Conservation (phyloP, 2,113 vertebrate genomes). For the Pterocles orientalis region DNA sequence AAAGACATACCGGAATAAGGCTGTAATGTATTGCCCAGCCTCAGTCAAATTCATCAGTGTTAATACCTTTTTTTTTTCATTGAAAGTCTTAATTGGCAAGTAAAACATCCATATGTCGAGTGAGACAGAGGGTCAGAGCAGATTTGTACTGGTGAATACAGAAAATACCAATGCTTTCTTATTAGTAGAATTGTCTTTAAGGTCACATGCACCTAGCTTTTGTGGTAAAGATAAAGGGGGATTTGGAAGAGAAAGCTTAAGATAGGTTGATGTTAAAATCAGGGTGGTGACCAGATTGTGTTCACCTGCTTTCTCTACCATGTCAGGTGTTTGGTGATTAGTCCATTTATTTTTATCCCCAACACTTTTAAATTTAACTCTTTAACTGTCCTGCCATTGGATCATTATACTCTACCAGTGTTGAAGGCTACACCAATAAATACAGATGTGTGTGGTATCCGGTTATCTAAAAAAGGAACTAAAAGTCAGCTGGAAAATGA, state of each 20-base stretch:
- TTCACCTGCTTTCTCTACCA: not conserved
- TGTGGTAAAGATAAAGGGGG: not conserved
- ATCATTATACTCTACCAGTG: not conserved
- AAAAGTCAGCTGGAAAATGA: not conserved
- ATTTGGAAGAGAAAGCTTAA: not conserved
- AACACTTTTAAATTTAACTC: not conserved
- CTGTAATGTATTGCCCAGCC: too few relatives aligned
- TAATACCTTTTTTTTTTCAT: not conserved
- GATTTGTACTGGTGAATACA: not conserved
- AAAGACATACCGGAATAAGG: not conserved
- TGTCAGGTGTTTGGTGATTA: not conserved
- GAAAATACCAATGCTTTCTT: not conserved
- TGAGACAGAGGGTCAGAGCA: not conserved
- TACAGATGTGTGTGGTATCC: not conserved
- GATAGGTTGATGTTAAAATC: not conserved
- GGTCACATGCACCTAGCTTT: rapidly evolving
- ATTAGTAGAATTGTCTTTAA: not conserved
- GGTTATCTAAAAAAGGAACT: not conserved
- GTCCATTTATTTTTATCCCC: not conserved
- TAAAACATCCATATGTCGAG: not conserved
- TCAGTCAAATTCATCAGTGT: not conserved
- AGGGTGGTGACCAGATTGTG: not conserved
- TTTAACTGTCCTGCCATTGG: not conserved
- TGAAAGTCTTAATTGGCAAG: not conserved
- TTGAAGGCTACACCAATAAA: not conserved